Percentiles rank a stretch among this genome's conserved stretches.
Conservation (phyloP, 2,888 invertebrate species). For the Aphidoletes aphidimyza region DNA sequence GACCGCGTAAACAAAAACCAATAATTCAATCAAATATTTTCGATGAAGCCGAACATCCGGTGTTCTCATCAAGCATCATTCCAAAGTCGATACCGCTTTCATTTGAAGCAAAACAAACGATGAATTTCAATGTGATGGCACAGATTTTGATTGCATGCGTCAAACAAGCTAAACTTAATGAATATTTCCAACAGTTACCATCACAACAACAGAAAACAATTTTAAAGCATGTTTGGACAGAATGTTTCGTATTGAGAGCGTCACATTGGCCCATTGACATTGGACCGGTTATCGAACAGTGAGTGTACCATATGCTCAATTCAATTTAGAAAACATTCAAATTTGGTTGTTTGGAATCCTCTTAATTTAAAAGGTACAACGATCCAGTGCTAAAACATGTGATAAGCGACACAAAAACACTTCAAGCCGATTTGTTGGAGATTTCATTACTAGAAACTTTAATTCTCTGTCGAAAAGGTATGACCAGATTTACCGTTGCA, state of each 20-base stretch:
- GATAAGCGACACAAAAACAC: constrained; percentile 64
- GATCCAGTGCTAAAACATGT: constrained; percentile 63
- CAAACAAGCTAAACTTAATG: constrained; percentile 70
- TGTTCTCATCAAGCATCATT: neutral
- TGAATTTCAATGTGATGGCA: constrained; percentile 68
- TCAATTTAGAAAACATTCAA: neutral
- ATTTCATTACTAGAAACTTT: constrained; percentile 68
- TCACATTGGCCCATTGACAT: constrained; percentile 70
- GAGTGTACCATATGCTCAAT: constrained; percentile 56
- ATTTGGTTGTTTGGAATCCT: neutral
- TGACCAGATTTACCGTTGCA: neutral
- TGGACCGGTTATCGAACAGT: constrained; percentile 62
- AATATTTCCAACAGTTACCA: constrained; percentile 68
- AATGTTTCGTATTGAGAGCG: constrained; percentile 70
- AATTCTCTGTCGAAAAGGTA: constrained; percentile 69
- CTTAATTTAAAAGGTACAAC: constrained; percentile 59
- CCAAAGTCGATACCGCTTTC: neutral
- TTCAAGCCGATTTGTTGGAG: constrained; percentile 68
- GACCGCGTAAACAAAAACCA: constrained; percentile 71
- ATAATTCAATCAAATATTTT: neutral
- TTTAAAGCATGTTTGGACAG: constrained; percentile 71
- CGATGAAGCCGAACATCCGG: neutral
- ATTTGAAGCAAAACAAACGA: neutral
- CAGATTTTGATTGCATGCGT: constrained; percentile 71
- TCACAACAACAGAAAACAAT: constrained; percentile 69